Percentiles rank a stretch among this genome's conserved stretches.
Evolutionary conservation across 2,888 invertebrate species (phyloP).

Genomic region (Himalopsyche kuldschensis): DNA sequence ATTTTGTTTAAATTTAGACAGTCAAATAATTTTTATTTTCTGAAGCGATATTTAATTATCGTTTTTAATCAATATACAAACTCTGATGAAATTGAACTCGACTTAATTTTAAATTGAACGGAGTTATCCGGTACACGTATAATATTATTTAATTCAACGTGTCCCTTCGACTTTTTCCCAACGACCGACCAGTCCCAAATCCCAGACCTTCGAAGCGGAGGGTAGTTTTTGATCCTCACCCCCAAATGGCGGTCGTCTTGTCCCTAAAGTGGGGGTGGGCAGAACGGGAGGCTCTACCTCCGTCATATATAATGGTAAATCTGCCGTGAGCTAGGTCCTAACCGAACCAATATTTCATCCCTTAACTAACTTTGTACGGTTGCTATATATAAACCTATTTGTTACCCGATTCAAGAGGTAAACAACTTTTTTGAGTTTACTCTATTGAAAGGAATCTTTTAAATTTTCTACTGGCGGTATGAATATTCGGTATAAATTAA

Average conservation of each 20-base stretch:
- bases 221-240: background rate
- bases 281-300: slow-evolving; percentile 26
- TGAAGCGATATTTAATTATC: too few species aligned
- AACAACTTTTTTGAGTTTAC: background rate
- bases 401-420: slow-evolving; percentile 25
- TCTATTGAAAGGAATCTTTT: too few species aligned
- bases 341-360: slow-evolving; percentile 41
- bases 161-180: background rate
- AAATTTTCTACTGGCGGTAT: too few species aligned
- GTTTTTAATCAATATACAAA: too few species aligned
- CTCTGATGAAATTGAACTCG: too few species aligned
- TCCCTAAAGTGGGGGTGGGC: background rate
- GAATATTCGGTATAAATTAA: too few species aligned
- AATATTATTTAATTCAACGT: background rate
- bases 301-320: slow-evolving; percentile 41
- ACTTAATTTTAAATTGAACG: too few species aligned
- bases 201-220: background rate
- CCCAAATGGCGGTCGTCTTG: background rate
- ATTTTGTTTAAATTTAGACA: too few species aligned
- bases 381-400: slow-evolving; percentile 39
- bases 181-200: background rate
- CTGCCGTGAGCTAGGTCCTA: slow-evolving; percentile 40
- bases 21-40: too few species aligned
- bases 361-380: slow-evolving; percentile 40
- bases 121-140: background rate